These are phyloP conservation scores for Chironex yamaguchii DNA, from an alignment of 30 jellyfish, hydroid and myxozoan species.

Conservation along the genomic window DNA sequence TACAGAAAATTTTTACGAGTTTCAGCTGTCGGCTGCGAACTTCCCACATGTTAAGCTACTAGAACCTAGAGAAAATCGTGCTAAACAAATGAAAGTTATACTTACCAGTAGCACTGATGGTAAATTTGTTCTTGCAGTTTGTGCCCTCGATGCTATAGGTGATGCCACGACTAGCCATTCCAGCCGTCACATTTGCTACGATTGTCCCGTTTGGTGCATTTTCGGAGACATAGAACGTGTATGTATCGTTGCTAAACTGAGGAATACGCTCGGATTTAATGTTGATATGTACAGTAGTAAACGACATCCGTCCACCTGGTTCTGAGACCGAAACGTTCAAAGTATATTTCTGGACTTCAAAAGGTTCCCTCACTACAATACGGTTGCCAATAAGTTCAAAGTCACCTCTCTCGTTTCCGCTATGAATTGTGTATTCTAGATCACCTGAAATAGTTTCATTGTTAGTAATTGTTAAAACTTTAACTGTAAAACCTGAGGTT, in stretches of 20 bases:
- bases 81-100: too few relatives aligned
- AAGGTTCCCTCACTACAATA: neutral
- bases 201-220: conserved; percentile 4
- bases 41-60: neutral
- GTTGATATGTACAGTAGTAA: neutral
- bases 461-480: conserved; percentile 40
- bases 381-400: conserved; percentile 8
- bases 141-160: conserved; percentile 10
- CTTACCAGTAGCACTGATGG: too few relatives aligned
- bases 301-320: neutral
- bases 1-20: neutral
- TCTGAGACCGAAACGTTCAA: conserved; percentile 60
- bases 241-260: conserved; percentile 24
- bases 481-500: conserved; percentile 55
- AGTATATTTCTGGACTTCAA: conserved; percentile 13
- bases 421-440: conserved; percentile 36
- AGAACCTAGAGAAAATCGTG: neutral
- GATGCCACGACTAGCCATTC: neutral
- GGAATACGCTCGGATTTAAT: conserved; percentile 49
- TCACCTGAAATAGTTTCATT: conserved; percentile 77
- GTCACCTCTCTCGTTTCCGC: conserved; percentile 47
- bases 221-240: conserved; percentile 47
- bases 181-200: conserved; percentile 41
- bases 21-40: neutral
- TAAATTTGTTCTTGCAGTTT: too few relatives aligned